phyloP scores from a whole-genome alignment of 2,113 vertebrate genomes.

The Dipodomys spectabilis region DNA sequence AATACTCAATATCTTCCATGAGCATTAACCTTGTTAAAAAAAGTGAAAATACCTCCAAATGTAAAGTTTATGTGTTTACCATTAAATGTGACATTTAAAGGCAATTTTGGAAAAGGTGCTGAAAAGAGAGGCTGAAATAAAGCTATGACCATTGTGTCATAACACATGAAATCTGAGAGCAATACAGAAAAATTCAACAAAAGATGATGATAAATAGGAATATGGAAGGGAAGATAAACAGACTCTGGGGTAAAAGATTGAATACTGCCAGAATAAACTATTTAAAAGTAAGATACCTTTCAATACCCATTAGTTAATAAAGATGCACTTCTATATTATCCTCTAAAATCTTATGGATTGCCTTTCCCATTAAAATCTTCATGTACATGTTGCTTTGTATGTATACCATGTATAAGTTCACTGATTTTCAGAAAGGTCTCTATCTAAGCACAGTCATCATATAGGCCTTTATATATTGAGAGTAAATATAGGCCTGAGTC shows the following conservation, averaged over 20 bases:
- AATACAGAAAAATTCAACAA: no score
- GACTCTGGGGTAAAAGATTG: no score
- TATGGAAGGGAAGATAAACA: no score
- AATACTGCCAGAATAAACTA: no score
- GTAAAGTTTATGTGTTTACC: not conserved
- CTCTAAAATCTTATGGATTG: not conserved
- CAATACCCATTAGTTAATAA: not conserved
- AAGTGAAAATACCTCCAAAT: constrained; percentile 54
- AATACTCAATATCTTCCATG: not conserved
- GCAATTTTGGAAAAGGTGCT: not conserved
- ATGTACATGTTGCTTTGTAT: not conserved
- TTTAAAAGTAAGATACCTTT: not conserved
- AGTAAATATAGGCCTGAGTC: not conserved
- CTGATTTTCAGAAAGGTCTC: not conserved
- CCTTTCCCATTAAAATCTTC: not conserved
- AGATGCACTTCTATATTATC: not conserved
- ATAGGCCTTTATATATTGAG: not conserved
- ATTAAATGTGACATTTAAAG: constrained; percentile 23
- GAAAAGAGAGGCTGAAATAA: constrained; percentile 13
- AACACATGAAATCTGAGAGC: not conserved
- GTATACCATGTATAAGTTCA: not conserved
- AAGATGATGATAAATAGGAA: no score
- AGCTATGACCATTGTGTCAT: not conserved
- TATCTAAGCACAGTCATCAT: no score
- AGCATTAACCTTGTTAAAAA: constrained; percentile 41